Percentiles rank a stretch among this genome's conserved stretches.
Conservation (phyloP, 2,113 vertebrate species). For the Tupaia chinensis region DNA sequence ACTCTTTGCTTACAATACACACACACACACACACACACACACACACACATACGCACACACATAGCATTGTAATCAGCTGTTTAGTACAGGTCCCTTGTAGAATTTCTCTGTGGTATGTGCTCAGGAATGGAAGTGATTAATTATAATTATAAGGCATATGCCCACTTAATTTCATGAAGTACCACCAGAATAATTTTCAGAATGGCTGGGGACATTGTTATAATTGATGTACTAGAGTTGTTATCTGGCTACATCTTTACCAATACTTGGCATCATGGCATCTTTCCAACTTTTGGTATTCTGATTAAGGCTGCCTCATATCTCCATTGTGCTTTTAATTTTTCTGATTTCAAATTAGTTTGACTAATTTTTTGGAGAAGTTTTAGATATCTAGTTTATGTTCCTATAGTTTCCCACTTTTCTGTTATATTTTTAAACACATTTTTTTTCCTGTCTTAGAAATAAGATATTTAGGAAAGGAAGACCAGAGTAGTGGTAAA, state of each 20-base stretch:
- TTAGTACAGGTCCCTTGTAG: not conserved
- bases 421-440: conserved; percentile 7
- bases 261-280: not conserved
- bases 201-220: not conserved
- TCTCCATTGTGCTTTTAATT: not conserved
- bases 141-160: not conserved
- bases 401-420: not conserved
- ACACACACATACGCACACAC: not conserved
- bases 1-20: not conserved
- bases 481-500: not conserved
- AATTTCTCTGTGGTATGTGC: not conserved
- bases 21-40: not conserved
- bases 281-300: not conserved
- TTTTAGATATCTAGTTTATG: not conserved
- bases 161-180: conserved; percentile 12
- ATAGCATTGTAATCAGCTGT: not conserved
- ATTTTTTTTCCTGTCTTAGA: not conserved
- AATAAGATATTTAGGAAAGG: not conserved
- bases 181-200: not conserved
- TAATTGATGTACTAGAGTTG: not conserved
- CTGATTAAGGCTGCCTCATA: not conserved
- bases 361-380: conserved; percentile 8
- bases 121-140: not conserved
- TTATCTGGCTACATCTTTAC: not conserved
- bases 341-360: conserved; percentile 43